phyloP scores from a whole-genome alignment of 2,797 vertebrate genomes.

The Euthynnus affinis region DNA sequence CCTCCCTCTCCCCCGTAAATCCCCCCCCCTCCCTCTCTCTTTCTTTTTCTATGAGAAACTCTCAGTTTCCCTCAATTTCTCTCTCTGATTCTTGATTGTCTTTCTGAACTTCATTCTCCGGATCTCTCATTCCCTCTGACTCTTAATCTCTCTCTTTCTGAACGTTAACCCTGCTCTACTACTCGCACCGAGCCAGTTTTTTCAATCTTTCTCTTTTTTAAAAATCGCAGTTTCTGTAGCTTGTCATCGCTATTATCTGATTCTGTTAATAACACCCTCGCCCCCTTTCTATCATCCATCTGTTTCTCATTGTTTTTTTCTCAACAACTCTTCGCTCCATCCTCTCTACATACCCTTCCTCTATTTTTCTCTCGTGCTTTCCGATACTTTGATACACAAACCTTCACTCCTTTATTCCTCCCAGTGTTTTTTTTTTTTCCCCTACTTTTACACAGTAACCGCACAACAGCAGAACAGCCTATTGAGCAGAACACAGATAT shows the following conservation, averaged over 20 bases:
- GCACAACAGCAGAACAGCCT: conserved; percentile 61
- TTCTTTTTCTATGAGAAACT: conserved; percentile 32
- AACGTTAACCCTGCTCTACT: conserved; percentile 40
- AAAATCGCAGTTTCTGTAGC: conserved; percentile 30
- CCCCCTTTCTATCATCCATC: conserved; percentile 36
- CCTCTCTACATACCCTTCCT: conserved; percentile 8
- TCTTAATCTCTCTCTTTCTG: conserved; percentile 52
- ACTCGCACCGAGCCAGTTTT: conserved; percentile 45
- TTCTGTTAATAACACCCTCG: conserved; percentile 53
- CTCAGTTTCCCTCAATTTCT: conserved; percentile 46
- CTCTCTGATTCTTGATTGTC: conserved; percentile 45
- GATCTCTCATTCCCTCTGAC: conserved; percentile 40
- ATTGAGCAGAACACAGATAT: conserved; percentile 75
- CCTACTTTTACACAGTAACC: conserved; percentile 36
- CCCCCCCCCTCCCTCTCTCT: conserved; percentile 3
- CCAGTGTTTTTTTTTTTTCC: conserved; percentile 14
- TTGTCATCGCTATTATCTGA: conserved; percentile 36
- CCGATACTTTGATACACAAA: conserved; percentile 27
- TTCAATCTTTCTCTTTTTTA: conserved; percentile 33
- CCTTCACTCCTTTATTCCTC: not conserved
- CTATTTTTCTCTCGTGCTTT: conserved; percentile 31
- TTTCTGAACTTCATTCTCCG: conserved; percentile 56
- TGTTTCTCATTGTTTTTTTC: conserved; percentile 60
- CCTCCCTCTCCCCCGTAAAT: conserved; percentile 17
- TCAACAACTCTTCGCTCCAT: conserved; percentile 18